These are phyloP conservation scores for Idaea aversata DNA, from an alignment of 2,888 invertebrate genomes.

Conservation along the genomic window DNA sequence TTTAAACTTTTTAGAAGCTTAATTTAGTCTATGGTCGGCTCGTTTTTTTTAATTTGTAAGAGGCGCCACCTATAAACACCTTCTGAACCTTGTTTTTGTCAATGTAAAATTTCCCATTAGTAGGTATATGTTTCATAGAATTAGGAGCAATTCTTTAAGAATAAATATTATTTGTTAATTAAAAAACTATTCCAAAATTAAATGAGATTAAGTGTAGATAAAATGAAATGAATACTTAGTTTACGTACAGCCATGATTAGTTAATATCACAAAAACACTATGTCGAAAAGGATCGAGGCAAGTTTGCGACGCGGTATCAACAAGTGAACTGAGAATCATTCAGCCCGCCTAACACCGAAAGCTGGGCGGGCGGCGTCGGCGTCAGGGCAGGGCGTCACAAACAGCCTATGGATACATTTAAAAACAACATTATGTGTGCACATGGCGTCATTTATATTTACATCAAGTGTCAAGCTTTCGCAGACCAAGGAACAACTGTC, in stretches of 20 bases:
- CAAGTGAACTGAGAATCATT: slow-evolving; percentile 55
- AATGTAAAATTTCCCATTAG: no score
- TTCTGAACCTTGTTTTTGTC: no score
- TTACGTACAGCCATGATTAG: slow-evolving; percentile 69
- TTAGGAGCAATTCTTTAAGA: no score
- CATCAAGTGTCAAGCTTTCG: slow-evolving; percentile 27
- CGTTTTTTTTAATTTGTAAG: no score
- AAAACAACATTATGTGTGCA: slow-evolving; percentile 19
- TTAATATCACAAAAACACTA: slow-evolving; percentile 51
- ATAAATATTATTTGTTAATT: no score
- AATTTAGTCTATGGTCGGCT: no score
- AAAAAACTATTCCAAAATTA: neutral
- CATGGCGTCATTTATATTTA: slow-evolving; percentile 47
- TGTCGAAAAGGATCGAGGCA: slow-evolving; percentile 35
- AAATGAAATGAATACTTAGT: slow-evolving; percentile 14
- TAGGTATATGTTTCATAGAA: no score
- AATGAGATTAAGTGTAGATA: neutral
- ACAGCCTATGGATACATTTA: slow-evolving; percentile 19
- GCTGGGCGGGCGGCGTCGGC: slow-evolving; percentile 59
- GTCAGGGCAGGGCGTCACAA: neutral
- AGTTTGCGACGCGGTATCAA: slow-evolving; percentile 59
- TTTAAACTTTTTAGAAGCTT: no score
- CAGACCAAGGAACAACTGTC: neutral
- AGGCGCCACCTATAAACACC: no score
- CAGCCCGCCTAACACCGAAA: slow-evolving; percentile 64